These are phyloP conservation scores for Steatornis caripensis DNA, from an alignment of 2,113 vertebrate species.

Conservation along the genomic window DNA sequence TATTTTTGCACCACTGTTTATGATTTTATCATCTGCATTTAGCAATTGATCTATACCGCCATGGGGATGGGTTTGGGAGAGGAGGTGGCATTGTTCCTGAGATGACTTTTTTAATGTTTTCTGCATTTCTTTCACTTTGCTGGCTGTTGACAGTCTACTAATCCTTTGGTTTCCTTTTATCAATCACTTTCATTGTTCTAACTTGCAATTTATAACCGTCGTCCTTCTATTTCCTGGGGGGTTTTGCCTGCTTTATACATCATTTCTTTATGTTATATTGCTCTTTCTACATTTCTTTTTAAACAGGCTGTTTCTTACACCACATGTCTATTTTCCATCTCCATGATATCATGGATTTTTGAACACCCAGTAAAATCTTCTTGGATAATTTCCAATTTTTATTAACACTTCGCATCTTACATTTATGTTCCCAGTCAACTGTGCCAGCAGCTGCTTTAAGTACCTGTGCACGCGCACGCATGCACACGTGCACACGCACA, in stretches of 20 bases:
- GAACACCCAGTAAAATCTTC: background rate
- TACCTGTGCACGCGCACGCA: background rate
- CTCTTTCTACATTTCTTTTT: background rate
- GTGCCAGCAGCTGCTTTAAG: background rate
- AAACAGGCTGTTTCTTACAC: background rate
- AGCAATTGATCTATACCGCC: background rate
- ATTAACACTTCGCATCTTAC: background rate
- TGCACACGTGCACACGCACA: no score
- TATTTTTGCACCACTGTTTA: background rate
- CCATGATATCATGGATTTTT: background rate
- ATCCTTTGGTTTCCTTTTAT: slow-evolving; percentile 18
- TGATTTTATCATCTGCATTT: slow-evolving; percentile 12
- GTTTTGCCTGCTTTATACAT: background rate
- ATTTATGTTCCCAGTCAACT: background rate
- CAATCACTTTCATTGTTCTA: background rate
- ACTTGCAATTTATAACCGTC: background rate
- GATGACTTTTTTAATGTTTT: background rate
- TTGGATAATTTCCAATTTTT: background rate
- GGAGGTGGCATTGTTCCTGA: background rate
- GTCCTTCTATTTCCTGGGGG: background rate
- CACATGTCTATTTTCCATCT: background rate
- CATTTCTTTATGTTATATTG: background rate
- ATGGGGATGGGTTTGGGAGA: background rate
- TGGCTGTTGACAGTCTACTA: background rate
- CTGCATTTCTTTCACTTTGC: background rate